Base-by-base conservation (phyloP, 1,140 invertebrate genomes). In the Tetramorium parvispinum region DNA sequence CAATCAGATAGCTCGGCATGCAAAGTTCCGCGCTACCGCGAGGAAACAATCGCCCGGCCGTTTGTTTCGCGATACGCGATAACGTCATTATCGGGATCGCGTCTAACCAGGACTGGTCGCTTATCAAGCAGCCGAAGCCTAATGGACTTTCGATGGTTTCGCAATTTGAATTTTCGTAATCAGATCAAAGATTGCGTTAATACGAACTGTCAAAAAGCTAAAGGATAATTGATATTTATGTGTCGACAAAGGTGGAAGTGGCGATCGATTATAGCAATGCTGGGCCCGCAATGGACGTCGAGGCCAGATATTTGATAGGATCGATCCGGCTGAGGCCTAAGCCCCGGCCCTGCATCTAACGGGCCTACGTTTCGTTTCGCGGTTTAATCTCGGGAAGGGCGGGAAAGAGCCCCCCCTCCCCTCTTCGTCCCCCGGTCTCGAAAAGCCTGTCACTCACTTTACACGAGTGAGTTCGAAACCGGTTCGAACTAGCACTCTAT, bases 401-500 rank as follows among this genome's bases (percentile, higher is more conserved):
- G 87, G 81, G 53, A 75, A 88, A 89, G 11, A 32, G 27, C 2
- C 27, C 27, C 27, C 2, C 27, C 27, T 2, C 2, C 27, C 27
- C 27, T 32, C 27, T 2, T 32, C 32, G 3, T 3, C 32, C 32
- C 59, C 87, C 49, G 55, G 11, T 76, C 88, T 89, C 88, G 65
- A 90, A 90, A 89, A 89, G 88, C 49, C 73, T 87, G 89, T 90
- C 88, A 79, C 85, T 90, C 88, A 77, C 71, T 90, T 89, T 85
- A 89, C 85, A 53, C 88, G 75, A 89, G 70, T 73, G 76, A 70
- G 68, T 87, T 85, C 21, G 73, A 85, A 90, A 87, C 89, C 88
- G 88, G 89, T 89, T 90, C 88, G 75, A 57, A 70, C 55, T 59
- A 75, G 57, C 85, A 51, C 66, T 87, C 88, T 78, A 49, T 83